phyloP scores from a whole-genome alignment of 2,113 vertebrate species.

The Dendrocopos noguchii region DNA sequence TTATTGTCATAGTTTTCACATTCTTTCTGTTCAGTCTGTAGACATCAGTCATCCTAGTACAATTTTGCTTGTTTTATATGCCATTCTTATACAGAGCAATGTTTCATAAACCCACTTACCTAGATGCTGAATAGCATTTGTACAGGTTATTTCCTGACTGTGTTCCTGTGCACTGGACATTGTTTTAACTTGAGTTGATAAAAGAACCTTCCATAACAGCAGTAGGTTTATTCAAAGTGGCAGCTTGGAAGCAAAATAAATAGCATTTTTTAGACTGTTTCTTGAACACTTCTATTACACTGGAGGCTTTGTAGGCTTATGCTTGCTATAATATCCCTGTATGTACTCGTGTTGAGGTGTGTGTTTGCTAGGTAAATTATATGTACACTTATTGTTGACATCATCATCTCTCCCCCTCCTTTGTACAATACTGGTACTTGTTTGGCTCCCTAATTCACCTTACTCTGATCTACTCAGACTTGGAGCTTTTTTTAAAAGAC shows the following conservation, averaged over 20 bases:
- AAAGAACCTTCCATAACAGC: background rate
- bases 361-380: background rate
- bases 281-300: background rate
- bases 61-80: background rate
- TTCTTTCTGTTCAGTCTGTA: background rate
- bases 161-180: background rate
- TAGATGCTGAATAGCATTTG: background rate
- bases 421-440: background rate
- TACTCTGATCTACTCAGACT: background rate
- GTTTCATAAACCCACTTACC: background rate
- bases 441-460: background rate
- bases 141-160: background rate
- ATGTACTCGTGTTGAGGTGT: background rate
- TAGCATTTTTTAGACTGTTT: background rate
- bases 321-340: background rate
- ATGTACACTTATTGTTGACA: background rate
- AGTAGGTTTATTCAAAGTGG: background rate
- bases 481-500: background rate
- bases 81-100: background rate
- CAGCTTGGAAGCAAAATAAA: background rate
- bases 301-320: background rate
- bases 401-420: background rate
- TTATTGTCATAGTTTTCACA: background rate
- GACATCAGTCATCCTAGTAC: background rate
- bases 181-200: background rate